Base-by-base conservation (phyloP, 2,888 invertebrate species). In the Aphodius granarius region DNA sequence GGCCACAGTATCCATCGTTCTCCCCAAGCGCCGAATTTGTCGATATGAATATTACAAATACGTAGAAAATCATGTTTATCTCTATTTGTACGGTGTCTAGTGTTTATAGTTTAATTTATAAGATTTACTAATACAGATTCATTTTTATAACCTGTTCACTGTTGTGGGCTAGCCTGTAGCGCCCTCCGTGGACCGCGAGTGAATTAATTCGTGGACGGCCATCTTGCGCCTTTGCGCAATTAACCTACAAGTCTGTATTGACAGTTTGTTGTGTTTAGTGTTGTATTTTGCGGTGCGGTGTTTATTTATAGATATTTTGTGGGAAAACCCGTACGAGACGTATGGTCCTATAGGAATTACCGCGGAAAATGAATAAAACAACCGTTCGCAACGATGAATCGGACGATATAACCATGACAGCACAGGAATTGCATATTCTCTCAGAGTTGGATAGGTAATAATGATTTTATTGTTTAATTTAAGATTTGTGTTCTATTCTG, bases 381-480 rank as follows among this genome's bases (percentile, higher is more conserved):
- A 81, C 80, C 73, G 80, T 76, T 80, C 81, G 82, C 75, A 63
- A 77, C 62, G 82, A 84, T 76, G 87, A 87, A 80, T 76, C 82
- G 74, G 86, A 86, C 76, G 86, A 87, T 79, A 87, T 87, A 78
- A 85, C 83, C 71, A 86, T 87, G 86, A 94, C 94, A 86, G 92
- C 94, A 80, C 94, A 94, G 86, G 95, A 96, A 88, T 89, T 96
- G 83, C 94, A 95, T 89, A 92, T 94, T 86, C 90, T 96, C 83
- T 94, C 95, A 75, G 95, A 95, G 86, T 91, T 96, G 87, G 95
- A 96, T 90, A 95, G 96, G 96, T 95, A 80, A 77, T 63, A 20
- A 17, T 19, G 6, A 43, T 0, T 0, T 43, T 13, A 9, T 43
- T 6, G 43, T 43, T 43, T 43, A 43, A 13, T 43, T 43, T 9